Base-by-base conservation (phyloP, 2,888 invertebrate genomes). In the Caenorhabditis sp. region DNA sequence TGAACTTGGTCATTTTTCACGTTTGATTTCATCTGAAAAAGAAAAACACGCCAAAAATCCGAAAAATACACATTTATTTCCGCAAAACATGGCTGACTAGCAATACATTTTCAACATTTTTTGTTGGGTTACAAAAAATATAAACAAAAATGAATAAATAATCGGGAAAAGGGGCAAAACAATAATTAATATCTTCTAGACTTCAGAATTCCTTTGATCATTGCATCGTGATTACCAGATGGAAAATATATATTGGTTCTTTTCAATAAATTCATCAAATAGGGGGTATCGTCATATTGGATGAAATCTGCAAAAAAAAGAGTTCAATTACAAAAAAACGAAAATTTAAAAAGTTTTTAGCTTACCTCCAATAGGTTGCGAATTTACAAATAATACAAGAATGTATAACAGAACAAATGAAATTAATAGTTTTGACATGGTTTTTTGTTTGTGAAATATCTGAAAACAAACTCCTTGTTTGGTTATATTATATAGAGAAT, bases 131-230 rank as follows among this genome's bases (percentile, higher is more conserved):
- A 31, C 31, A 31, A 31, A 31, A 31, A n/a, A n/a, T n/a, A n/a
- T 10, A 31, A 31, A 31, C 31, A 31, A 31, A 31, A 31, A 31
- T 31, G 5, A 31, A 31, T 31, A 31, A 31, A 31, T 31, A 31
- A 31, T 31, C 10, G 4, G 31, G 10, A 31, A 10, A 31, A 31
- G 4, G 31, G 31, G 4, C 5, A 31, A 31, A 31, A 31, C 10
- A 31, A 31, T 31, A 31, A 10, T 52, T 54, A 73, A 50, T 73
- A 73, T 63, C 73, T 60, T 53, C 73, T 43, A 5, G 73, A 73
- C 36, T 73, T 73, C 53, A 73, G 63, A 57, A 73, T 73, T 53
- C 69, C 73, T 58, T 73, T 73, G 66, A 73, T 73, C 66, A 73
- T 68, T 31, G 69, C 62, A 23, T 73, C 73, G 26, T 73, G 73